Evolutionary conservation across 2,888 invertebrate species (phyloP), one percentile per base, ranked within the genome.

Genomic region (Psococerastis gibbosa): DNA sequence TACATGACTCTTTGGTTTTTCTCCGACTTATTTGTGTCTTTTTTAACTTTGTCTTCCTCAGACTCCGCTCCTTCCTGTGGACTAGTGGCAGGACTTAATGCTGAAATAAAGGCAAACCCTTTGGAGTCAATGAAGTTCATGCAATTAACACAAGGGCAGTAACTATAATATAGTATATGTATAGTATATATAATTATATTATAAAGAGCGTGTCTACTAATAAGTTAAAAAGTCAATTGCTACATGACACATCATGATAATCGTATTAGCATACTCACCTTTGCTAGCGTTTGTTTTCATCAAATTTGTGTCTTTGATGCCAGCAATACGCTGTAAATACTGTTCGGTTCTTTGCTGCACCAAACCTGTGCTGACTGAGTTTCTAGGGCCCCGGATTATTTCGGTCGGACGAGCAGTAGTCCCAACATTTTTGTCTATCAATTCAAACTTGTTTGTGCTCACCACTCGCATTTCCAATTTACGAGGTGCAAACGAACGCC

Each of bases 401-500:
- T 16, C 13, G 22, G 22, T 20, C 6, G n/a, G 17, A 6, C 20
- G n/a, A 17, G n/a, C 20, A 20, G n/a, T 20, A 11, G 4, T 15
- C 6, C 17, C 17, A 15, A 18, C 18, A 38, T 20, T 38, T 38
- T 38, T 38, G 13, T 38, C 22, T 11, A 38, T n/a, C 22, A 38
- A 20, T 38, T 38, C 38, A 38, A 38, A 38, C 22, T 38, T 38
- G 22, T 38, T 38, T n/a, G 27, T 6, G 27, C 20, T 22, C 9
- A 38, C 38, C 22, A 38, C 20, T 38, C 22, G 17, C 38, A 38
- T 38, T 20, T 38, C 38, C 22, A 38, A 11, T 11, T 38, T 38
- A 16, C 22, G 17, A 15, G 38, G 18, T 18, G n/a, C n/a, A n/a
- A n/a, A n/a, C n/a, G 22, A 20, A 5, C 38, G 38, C 5, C 38